Base-by-base conservation (phyloP, 1,140 invertebrate species). In the Phenacoccus solenopsis region DNA sequence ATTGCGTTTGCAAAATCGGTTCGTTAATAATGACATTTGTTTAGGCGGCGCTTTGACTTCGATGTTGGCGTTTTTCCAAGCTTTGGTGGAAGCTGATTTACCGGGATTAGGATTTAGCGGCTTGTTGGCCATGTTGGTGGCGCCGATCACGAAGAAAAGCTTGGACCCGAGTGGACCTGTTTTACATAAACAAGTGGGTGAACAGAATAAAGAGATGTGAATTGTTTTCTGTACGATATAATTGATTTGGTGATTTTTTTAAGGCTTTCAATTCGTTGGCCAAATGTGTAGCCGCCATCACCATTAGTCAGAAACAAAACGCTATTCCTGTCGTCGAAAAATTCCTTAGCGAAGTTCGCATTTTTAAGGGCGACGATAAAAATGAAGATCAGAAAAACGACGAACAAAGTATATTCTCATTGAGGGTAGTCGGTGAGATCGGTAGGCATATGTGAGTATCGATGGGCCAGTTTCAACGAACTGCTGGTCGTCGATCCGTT, bases 341-440 rank as follows among this genome's bases (percentile, higher is more conserved):
- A 72, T 93, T 97, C 78, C 84, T 97, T 32, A 83, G 86, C 67
- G 93, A 98, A 77, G 85, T 96, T 16, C 38, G 16, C 16, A n/a
- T 49, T 49, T 49, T 49, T 2, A 49, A 49, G 20, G 38, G 38
- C 16, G 38, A 49, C 38, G 38, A 49, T 3, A 49, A 49, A 49
- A 49, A 9, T 2, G 85, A 90, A 74, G 84, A 83, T 72, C 84
- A 84, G 70, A 78, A 83, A 75, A 83, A 82, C 73, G 94, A 97
- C 77, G 86, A 90, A 1, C 87, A 95, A 72, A 88, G 91, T 72
- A 89, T 98, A 73, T 98, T 98, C 81, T 89, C 93, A 64, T 80
- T 98, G 22, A 81, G 98, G 5, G 91, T 95, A 12, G 89, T 99
- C 74, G 97, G 96, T 12, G 96, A 98, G 84, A 96, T 98, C 74